Evolutionary conservation across 1,140 invertebrate genomes (phyloP).

Genomic region (Lepidurus packardi): DNA sequence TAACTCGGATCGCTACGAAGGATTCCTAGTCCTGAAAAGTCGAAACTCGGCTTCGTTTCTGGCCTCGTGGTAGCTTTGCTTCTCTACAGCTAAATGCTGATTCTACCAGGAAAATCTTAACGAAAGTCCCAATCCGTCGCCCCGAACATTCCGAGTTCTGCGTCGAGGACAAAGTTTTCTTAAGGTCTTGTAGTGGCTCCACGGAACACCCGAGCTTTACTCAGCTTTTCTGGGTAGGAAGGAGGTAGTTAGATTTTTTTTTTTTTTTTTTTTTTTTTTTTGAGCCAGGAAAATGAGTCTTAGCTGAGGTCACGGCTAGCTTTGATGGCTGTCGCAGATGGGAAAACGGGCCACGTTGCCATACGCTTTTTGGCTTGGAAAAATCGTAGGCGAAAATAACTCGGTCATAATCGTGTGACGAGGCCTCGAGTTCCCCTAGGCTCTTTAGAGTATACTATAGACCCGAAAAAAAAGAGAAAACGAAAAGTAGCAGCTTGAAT

Average conservation of each 20-base stretch:
- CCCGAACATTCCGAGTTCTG: background rate
- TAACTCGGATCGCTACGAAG: background rate
- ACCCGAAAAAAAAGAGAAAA: background rate
- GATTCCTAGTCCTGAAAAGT: background rate
- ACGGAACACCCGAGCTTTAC: background rate
- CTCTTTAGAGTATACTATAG: background rate
- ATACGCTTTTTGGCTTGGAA: slow-evolving; percentile 1
- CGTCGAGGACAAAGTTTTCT: background rate
- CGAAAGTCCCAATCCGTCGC: background rate
- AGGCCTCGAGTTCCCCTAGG: background rate
- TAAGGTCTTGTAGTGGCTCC: background rate
- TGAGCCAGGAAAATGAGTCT: slow-evolving; percentile 12
- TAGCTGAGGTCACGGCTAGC: slow-evolving; percentile 20
- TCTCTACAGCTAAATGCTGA: background rate
- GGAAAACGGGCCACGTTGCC: slow-evolving; percentile 2
- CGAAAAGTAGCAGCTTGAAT: background rate
- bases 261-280: background rate
- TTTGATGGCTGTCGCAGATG: slow-evolving; percentile 21
- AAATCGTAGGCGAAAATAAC: slow-evolving; percentile 19
- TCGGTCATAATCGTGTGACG: slow-evolving; percentile 9
- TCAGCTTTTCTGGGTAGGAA: background rate
- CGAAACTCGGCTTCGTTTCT: slow-evolving; percentile 1
- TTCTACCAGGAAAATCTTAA: background rate
- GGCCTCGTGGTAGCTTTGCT: background rate
- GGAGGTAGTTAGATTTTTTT: slow-evolving; percentile 15